These are phyloP conservation scores for Pissodes strobi DNA, from an alignment of 1,140 invertebrate species.

Conservation along the genomic window DNA sequence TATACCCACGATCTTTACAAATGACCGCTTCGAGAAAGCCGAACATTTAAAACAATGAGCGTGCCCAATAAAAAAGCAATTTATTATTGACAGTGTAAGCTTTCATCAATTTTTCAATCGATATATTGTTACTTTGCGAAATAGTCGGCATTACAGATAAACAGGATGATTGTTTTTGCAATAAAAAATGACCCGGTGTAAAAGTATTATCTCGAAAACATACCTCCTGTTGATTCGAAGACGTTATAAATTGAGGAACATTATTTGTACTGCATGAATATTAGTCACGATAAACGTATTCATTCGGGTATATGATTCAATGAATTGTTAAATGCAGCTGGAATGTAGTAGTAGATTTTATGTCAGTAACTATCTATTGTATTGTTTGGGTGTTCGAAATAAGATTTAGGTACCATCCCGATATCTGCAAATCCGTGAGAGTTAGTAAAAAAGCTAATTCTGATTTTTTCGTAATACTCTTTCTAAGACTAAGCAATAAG, in stretches of 20 bases:
- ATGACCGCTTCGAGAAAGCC: constrained; percentile 7
- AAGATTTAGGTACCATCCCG: too few species aligned
- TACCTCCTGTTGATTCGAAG: constrained; percentile 6
- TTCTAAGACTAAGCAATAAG: too few species aligned
- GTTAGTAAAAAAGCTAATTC: too few species aligned
- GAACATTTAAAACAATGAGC: constrained; percentile 29
- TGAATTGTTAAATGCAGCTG: not conserved
- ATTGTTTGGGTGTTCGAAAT: too few species aligned
- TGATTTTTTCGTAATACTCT: too few species aligned
- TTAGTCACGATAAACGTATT: constrained; percentile 12
- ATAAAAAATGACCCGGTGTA: constrained; percentile 25
- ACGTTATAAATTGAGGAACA: constrained; percentile 10
- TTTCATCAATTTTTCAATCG: constrained; percentile 35
- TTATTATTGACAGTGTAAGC: constrained; percentile 29
- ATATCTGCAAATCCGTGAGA: too few species aligned
- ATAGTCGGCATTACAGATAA: constrained; percentile 16
- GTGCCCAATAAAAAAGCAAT: constrained; percentile 29
- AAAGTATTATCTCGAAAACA: constrained; percentile 20
- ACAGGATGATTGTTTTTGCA: constrained; percentile 20
- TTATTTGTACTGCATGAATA: constrained; percentile 16
- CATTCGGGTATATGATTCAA: not conserved
- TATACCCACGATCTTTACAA: constrained; percentile 29
- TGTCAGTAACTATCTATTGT: not conserved
- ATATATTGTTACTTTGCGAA: constrained; percentile 23
- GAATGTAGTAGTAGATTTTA: not conserved